Conservation (phyloP, 2,113 vertebrate genomes). For the Pluvialis apricaria region DNA sequence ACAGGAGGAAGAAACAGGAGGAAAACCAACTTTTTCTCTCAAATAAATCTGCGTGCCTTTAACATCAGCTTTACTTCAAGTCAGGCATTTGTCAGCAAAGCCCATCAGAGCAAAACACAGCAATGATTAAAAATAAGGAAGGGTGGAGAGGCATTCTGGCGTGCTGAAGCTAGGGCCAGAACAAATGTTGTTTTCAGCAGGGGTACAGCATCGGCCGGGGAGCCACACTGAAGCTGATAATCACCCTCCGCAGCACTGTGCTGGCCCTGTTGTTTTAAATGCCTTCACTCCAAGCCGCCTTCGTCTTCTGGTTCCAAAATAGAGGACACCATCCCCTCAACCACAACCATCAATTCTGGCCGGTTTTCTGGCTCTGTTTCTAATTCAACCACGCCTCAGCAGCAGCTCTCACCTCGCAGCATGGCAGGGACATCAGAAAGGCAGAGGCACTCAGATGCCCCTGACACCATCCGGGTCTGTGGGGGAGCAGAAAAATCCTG, state of each 20-base stretch:
- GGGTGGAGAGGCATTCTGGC: background rate
- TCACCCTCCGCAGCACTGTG: background rate
- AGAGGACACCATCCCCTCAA: background rate
- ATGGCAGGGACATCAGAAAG: background rate
- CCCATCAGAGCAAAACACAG: background rate
- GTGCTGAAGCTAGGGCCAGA: background rate
- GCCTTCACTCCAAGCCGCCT: accelerated
- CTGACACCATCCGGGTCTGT: background rate
- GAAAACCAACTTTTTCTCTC: background rate
- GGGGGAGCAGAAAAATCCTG: background rate
- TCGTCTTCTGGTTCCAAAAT: background rate
- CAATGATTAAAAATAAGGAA: background rate
- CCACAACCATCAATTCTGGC: background rate
- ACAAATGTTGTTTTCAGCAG: background rate
- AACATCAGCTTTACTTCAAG: background rate
- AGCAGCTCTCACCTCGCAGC: accelerated
- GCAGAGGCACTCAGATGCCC: background rate
- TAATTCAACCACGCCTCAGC: background rate
- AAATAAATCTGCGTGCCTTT: background rate
- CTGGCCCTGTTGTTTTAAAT: background rate
- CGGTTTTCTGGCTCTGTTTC: background rate
- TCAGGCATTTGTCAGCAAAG: background rate
- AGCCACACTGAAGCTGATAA: background rate
- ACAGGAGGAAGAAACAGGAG: background rate
- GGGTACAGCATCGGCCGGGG: accelerated